Evolutionary conservation across 2,888 invertebrate genomes (phyloP).

Genomic region (Eupeodes luniger): DNA sequence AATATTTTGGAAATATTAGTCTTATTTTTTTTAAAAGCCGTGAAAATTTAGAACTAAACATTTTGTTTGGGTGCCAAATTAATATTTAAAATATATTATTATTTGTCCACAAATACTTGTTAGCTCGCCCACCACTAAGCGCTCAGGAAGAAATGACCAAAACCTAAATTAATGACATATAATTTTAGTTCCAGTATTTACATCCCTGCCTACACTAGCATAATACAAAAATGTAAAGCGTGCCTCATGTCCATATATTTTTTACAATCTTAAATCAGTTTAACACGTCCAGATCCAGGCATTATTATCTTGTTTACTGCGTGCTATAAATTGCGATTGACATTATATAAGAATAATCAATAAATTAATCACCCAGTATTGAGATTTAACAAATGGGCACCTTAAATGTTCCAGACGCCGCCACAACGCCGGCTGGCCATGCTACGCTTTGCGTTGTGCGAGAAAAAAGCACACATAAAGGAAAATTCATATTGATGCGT

Average conservation of each 20-base stretch:
- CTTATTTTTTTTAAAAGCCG: too few species aligned
- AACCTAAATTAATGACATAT: background rate
- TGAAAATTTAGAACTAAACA: too few species aligned
- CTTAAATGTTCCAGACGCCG: constrained; percentile 31
- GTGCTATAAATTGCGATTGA: constrained; percentile 38
- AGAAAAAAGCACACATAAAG: background rate
- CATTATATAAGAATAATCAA: constrained; percentile 43
- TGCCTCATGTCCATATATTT: background rate
- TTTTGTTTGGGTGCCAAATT: too few species aligned
- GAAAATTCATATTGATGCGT: background rate
- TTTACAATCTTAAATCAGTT: constrained; percentile 1
- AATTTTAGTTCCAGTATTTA: background rate
- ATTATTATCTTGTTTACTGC: constrained; percentile 9
- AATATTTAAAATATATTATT: too few species aligned
- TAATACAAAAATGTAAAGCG: background rate
- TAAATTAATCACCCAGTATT: constrained; percentile 64
- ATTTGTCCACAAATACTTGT: too few species aligned
- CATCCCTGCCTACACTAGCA: background rate
- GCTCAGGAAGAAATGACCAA: too few species aligned
- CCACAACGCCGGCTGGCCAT: background rate
- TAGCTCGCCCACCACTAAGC: too few species aligned
- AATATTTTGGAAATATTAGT: too few species aligned
- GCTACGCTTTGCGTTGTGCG: background rate
- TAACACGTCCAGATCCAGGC: constrained; percentile 8
- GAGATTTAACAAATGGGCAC: constrained; percentile 55